phyloP scores from a whole-genome alignment of 2,888 invertebrate species.

The Callosobruchus maculatus region DNA sequence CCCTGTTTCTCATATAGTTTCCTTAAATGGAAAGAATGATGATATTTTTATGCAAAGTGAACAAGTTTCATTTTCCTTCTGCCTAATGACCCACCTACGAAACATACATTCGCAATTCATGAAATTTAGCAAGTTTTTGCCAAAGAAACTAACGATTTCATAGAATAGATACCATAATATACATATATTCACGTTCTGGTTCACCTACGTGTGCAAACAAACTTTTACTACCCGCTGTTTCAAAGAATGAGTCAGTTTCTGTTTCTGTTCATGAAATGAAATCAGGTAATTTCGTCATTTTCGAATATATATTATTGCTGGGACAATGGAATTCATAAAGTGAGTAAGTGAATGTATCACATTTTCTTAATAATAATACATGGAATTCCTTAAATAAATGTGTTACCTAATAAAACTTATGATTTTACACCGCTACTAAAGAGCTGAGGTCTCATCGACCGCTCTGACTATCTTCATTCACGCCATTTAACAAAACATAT shows the following conservation, averaged over 20 bases:
- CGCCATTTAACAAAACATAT: background rate
- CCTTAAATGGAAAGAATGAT: too few relatives aligned
- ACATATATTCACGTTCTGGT: background rate
- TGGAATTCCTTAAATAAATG: too few relatives aligned
- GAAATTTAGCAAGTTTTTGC: background rate
- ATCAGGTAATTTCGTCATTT: background rate
- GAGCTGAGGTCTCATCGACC: too few relatives aligned
- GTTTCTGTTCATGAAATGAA: background rate
- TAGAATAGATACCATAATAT: background rate
- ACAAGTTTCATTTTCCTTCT: background rate
- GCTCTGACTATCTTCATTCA: background rate
- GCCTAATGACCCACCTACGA: background rate
- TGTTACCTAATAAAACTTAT: too few relatives aligned
- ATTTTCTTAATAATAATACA: too few relatives aligned
- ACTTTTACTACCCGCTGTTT: background rate
- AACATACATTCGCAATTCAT: background rate
- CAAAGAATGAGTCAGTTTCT: background rate
- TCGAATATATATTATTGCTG: background rate
- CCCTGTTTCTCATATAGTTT: too few relatives aligned
- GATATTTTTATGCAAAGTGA: background rate
- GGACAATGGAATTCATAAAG: background rate
- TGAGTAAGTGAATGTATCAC: background rate
- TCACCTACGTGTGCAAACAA: background rate
- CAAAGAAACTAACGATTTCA: background rate
- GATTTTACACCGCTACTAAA: too few relatives aligned